Base-by-base conservation (phyloP, 1,140 invertebrate species). In the Littorina saxatilis region DNA sequence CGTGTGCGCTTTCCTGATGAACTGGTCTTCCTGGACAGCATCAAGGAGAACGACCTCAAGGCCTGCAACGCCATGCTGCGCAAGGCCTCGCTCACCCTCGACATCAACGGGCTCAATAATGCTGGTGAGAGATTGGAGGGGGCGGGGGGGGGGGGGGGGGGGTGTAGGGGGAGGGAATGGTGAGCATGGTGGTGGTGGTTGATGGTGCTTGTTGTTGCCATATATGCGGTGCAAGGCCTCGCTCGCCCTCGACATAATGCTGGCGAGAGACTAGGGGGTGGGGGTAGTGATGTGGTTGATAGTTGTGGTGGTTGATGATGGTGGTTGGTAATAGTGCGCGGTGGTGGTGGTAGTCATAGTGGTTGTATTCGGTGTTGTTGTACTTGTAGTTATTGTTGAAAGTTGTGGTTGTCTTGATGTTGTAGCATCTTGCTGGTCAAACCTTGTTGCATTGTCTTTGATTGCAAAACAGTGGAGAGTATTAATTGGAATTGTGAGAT, bases 181-280 rank as follows among this genome's bases (percentile, higher is more conserved):
- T 20, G 13, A 23, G 55, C 27, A 58, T 20, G 55, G 27, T 58
- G 55, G 20, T 7, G 55, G 55, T n/a, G n/a, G n/a, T n/a, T n/a
- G n/a, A n/a, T n/a, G n/a, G n/a, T n/a, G n/a, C n/a, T n/a, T n/a
- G n/a, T n/a, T n/a, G n/a, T n/a, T n/a, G n/a, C n/a, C n/a, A n/a
- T n/a, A n/a, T n/a, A 92, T 92, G 92, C 83, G 92, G 43, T 63
- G 91, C 23, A 80, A 91, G 66, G 90, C 91, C n/a, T 90, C 88
- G 83, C 73, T 92, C 11, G 85, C 89, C 52, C 87, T 92, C 58
- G 91, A 92, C 81, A 89, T 50, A 86, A 88, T 75, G 87, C 88
- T 80, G 91, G 91, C 91, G 85, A 83, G 83, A 80, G 77, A 4
- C 9, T 20, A 0, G 20, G 20, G 52, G 52, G 20, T 5, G 20